phyloP scores from a whole-genome alignment of 2,888 invertebrate genomes.

The Sinhomidia bicolor region DNA sequence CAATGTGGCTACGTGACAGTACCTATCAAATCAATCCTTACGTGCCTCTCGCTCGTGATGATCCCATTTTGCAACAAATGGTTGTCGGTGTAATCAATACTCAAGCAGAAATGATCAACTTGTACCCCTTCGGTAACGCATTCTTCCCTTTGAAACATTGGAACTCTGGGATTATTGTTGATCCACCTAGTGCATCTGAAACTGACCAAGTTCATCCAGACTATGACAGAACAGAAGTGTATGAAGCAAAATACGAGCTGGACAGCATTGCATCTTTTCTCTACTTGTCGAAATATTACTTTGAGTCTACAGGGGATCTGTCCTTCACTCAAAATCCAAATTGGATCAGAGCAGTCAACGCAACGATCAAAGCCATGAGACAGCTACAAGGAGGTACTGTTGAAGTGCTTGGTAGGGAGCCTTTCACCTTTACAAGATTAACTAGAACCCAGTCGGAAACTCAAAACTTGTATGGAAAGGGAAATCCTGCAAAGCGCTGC shows the following conservation, averaged over 20 bases:
- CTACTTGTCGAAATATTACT: constrained; percentile 76
- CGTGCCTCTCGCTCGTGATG: constrained; percentile 73
- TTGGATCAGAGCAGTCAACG: constrained; percentile 71
- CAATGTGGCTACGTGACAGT: constrained; percentile 79
- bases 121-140: constrained; percentile 77
- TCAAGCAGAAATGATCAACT: constrained; percentile 74
- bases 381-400: constrained; percentile 77
- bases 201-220: constrained; percentile 72
- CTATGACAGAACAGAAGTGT: constrained; percentile 75
- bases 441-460: constrained; percentile 77
- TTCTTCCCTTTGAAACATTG: constrained; percentile 76
- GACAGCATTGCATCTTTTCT: constrained; percentile 77
- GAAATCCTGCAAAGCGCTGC: constrained; percentile 76
- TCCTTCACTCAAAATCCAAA: constrained; percentile 73
- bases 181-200: constrained; percentile 57
- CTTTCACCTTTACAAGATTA: constrained; percentile 75
- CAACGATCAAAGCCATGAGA: constrained; percentile 66
- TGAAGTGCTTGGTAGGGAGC: constrained; percentile 71
- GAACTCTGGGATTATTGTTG: constrained; percentile 72
- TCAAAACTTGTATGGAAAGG: constrained; percentile 75
- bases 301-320: constrained; percentile 73
- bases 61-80: constrained; percentile 70
- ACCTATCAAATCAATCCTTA: constrained; percentile 79
- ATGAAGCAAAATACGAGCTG: constrained; percentile 77
- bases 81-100: constrained; percentile 78